These are phyloP conservation scores for Andrena fulva DNA, from an alignment of 2,888 invertebrate genomes.

Conservation along the genomic window DNA sequence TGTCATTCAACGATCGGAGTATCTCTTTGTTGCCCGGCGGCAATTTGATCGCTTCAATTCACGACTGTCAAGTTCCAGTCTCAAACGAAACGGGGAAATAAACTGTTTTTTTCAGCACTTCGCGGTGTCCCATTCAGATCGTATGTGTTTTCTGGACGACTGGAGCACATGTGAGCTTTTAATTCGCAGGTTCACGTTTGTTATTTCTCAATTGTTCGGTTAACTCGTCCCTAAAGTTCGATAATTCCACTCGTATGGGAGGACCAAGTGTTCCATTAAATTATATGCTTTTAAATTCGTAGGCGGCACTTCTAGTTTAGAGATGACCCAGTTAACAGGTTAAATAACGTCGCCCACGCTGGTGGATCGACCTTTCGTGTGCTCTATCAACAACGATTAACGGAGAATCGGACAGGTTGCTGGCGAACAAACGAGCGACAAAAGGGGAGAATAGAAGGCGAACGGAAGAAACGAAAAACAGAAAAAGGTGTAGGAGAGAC, in stretches of 20 bases:
- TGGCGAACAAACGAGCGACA: conserved; percentile 1
- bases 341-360: neutral
- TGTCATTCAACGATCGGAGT: conserved; percentile 2
- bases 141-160: too few species aligned
- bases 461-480: neutral
- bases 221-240: neutral
- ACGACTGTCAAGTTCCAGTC: neutral
- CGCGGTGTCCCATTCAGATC: neutral
- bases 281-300: neutral
- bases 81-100: neutral
- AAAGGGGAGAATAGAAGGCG: neutral
- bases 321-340: conserved; percentile 1
- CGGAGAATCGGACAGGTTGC: conserved; percentile 19
- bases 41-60: conserved; percentile 20
- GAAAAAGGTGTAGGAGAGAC: neutral
- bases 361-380: conserved; percentile 27
- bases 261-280: neutral
- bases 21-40: neutral
- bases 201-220: too few species aligned
- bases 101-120: neutral
- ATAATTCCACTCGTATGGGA: neutral
- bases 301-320: neutral
- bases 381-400: conserved; percentile 45
- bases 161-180: too few species aligned
- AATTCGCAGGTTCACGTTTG: too few species aligned